Conservation (phyloP, 2,888 invertebrate species). For the Horisme vitalbata region DNA sequence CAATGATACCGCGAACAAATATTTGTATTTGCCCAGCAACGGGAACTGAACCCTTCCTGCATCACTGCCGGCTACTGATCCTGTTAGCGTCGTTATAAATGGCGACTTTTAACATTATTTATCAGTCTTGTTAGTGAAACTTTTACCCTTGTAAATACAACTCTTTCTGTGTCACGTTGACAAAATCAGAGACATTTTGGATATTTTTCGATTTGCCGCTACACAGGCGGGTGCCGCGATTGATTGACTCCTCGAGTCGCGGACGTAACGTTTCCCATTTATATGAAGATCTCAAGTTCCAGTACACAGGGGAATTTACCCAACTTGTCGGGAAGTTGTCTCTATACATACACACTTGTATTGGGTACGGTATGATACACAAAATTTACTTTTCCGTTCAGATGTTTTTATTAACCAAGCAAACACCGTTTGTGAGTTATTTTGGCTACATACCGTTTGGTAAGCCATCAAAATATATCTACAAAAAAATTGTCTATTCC, state of each 20-base stretch:
- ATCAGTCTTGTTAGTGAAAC: constrained; percentile 1
- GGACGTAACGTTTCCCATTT: constrained; percentile 66
- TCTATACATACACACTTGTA: constrained; percentile 18
- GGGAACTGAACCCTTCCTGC: too few relatives aligned
- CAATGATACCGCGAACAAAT: too few relatives aligned
- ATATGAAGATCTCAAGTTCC: constrained; percentile 67
- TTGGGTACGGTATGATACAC: constrained; percentile 31
- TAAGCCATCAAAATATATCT: too few relatives aligned
- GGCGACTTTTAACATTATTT: too few relatives aligned
- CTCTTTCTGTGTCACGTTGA: constrained; percentile 12
- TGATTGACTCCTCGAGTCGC: constrained; percentile 65
- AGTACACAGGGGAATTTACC: constrained; percentile 40
- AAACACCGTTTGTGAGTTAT: too few relatives aligned
- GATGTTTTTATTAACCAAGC: constrained; percentile 25
- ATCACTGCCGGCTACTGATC: too few relatives aligned
- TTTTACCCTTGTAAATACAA: neutral
- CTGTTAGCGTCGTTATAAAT: too few relatives aligned
- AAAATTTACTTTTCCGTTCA: constrained; percentile 30
- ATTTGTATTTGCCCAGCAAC: too few relatives aligned
- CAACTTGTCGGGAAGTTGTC: constrained; percentile 34
- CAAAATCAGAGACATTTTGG: constrained; percentile 58
- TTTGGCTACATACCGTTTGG: too few relatives aligned
- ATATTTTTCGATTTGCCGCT: constrained; percentile 73
- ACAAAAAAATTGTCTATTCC: too few relatives aligned
- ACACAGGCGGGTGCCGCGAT: constrained; percentile 63